These are phyloP conservation scores for Gadopsis bispinosus DNA, from an alignment of 2,797 vertebrate species.

Conservation along the genomic window DNA sequence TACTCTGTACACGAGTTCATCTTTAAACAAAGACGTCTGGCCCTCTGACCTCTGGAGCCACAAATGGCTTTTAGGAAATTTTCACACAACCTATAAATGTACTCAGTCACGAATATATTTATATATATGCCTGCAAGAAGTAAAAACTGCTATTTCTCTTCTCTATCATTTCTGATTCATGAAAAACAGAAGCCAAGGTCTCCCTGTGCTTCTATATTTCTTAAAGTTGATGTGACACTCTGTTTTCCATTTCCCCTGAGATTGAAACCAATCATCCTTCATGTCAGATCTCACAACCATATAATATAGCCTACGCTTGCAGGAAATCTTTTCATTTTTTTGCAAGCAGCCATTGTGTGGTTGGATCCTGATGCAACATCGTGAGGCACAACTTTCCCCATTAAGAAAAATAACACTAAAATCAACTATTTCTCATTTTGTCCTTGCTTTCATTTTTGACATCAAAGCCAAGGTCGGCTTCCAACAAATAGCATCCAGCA, in stretches of 20 bases:
- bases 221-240: background rate
- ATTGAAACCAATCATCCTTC: constrained; percentile 14
- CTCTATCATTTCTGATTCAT: constrained; percentile 22
- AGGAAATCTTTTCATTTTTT: background rate
- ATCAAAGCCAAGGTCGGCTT: constrained; percentile 30
- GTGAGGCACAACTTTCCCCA: background rate
- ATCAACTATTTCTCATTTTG: constrained; percentile 4
- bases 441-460: constrained; percentile 21
- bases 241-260: constrained; percentile 13
- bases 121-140: background rate
- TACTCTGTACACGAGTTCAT: background rate
- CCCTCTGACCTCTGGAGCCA: too few relatives aligned
- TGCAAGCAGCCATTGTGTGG: background rate
- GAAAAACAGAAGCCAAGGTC: constrained; percentile 19
- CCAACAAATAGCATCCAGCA: constrained; percentile 9
- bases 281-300: constrained; percentile 11
- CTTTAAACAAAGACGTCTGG: background rate
- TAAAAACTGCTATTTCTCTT: background rate
- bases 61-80: too few relatives aligned
- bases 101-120: background rate
- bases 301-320: background rate
- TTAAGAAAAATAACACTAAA: background rate
- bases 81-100: background rate
- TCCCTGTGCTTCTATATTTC: background rate
- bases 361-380: background rate